Conservation (phyloP, 1,140 invertebrate species). For the Orius laevigatus region DNA sequence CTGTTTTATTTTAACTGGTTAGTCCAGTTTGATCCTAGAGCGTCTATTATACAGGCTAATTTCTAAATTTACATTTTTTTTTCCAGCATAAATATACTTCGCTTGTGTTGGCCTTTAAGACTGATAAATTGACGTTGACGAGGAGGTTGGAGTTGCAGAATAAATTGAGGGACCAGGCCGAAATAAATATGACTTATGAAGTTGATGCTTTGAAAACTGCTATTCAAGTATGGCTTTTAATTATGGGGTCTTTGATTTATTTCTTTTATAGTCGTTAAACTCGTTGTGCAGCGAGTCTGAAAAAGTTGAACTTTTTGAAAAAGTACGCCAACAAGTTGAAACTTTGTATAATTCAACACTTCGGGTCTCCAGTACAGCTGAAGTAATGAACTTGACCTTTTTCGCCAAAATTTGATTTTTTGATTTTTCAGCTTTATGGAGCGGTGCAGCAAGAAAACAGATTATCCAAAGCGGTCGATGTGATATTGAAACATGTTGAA, state of each 20-base stretch:
- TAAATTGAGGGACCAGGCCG: conserved; percentile 33
- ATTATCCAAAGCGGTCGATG: conserved; percentile 32
- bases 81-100: conserved; percentile 31
- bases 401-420: no score
- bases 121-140: conserved; percentile 32
- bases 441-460: conserved; percentile 35
- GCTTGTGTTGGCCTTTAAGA: conserved; percentile 34
- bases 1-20: conserved; percentile 22
- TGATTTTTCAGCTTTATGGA: conserved; percentile 25
- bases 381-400: conserved; percentile 26
- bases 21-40: conserved; percentile 14
- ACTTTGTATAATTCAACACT: conserved; percentile 28
- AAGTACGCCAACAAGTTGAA: conserved; percentile 29
- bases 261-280: conserved; percentile 24
- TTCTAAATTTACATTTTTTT: conserved; percentile 1
- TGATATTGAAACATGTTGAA: conserved; percentile 35
- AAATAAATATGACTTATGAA: conserved; percentile 32
- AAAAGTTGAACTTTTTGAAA: conserved; percentile 26
- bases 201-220: conserved; percentile 26
- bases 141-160: conserved; percentile 31
- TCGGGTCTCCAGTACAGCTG: conserved; percentile 29
- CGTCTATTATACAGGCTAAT: not conserved
- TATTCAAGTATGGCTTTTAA: conserved; percentile 19
- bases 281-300: conserved; percentile 25
- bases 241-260: not conserved